Conservation (phyloP, 2,113 vertebrate species). For the Vulpes ferrilata region DNA sequence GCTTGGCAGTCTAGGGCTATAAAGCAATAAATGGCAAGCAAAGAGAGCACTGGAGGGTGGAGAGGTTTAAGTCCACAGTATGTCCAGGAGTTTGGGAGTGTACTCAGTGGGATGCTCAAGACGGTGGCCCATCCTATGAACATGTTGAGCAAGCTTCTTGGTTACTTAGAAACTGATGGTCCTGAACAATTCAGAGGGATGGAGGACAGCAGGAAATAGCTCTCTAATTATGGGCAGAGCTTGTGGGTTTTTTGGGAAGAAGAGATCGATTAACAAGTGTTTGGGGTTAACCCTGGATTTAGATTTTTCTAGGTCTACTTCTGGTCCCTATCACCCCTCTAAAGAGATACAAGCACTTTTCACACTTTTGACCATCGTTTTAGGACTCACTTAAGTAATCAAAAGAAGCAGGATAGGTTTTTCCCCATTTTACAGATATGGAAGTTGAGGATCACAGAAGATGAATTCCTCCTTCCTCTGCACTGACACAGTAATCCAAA, state of each 20-base stretch:
- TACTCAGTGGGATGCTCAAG: not conserved
- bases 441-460: not conserved
- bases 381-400: not conserved
- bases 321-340: not conserved
- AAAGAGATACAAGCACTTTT: not conserved
- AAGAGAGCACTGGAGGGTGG: not conserved
- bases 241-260: not conserved
- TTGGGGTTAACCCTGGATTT: constrained; percentile 18
- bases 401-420: not conserved
- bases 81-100: not conserved
- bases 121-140: not conserved
- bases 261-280: constrained; percentile 10
- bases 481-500: not conserved
- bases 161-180: not conserved
- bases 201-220: not conserved
- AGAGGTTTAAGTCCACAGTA: not conserved
- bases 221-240: not conserved
- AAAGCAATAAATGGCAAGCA: constrained; percentile 72
- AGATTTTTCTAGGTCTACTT: constrained; percentile 3
- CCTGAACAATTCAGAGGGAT: not conserved
- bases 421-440: not conserved
- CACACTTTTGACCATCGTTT: not conserved
- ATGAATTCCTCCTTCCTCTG: not conserved
- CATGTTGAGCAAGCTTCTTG: not conserved
- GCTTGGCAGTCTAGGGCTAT: constrained; percentile 40